Base-by-base conservation (phyloP, 2,113 vertebrate genomes). In the Alces alces region DNA sequence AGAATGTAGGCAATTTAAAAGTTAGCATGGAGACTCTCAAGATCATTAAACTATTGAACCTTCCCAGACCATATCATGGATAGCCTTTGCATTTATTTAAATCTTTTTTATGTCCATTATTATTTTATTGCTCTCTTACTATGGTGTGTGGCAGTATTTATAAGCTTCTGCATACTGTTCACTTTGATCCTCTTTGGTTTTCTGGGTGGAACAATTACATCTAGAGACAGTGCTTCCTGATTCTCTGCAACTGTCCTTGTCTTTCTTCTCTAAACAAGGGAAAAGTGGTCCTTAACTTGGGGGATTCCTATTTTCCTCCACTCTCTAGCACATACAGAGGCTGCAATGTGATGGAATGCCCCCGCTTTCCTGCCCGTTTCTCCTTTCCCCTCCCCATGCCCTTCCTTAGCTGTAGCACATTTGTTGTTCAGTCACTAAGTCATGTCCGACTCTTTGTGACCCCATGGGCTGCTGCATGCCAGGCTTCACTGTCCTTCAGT, bases 261-360 rank as follows among this genome's bases (percentile, higher is more conserved):
- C 36, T 70, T 17, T 66, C 55, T 55, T 50, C 23, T 73, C 66
- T 57, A 10, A 36, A 19, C 1, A 33, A 30, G 23, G 52, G 7
- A 28, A 16, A 76, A 8, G 15, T 4, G 2, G 12, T 9, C 30
- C n/a, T 58, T 36, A 23, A 12, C 52, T 28, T 52, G 15, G 28
- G 21, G n/a, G 13, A 5, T n/a, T 78, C 17, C 17, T 27, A 1
- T 57, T 11, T 73, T 7, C 82, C 30, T 93, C 79, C 11, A 7
- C 8, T 57, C 25, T n/a, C 8, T 60, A 58, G 30, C 2, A 28
- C 36, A 8, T 3, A 21, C 3, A 2, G 27, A 58, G 16, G 17
- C 64, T 23, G 13, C 27, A 4, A 2, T 30, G 39, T 1, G 0
- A 16, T 23, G 19, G 17, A 36, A 4, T 6, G 10, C 12, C 47